Evolutionary conservation across 1,140 invertebrate genomes (phyloP), one percentile per base, ranked within the genome.

Genomic region (Cecropterus lyciades): DNA sequence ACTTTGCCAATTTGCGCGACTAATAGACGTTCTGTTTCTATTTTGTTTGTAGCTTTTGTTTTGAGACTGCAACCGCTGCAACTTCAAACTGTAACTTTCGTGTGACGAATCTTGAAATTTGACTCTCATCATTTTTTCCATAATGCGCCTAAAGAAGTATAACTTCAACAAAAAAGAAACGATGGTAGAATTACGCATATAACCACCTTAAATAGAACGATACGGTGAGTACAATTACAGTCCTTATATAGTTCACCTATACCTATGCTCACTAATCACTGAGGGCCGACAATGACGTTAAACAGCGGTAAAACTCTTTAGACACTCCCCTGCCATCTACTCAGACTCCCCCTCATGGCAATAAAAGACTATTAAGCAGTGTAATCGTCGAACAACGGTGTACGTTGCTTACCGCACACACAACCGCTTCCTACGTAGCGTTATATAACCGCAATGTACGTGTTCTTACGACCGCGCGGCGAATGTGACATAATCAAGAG

Each of bases 401-500:
- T 60, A 60, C 57, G 57, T 37, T 49, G 57, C 57, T 60, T 14
- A 60, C 57, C 57, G 45, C 57, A 49, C 33, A 13, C 43, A 37
- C 48, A 20, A 48, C 15, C 45, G 16, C n/a, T 37, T 33, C n/a
- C 11, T 37, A 33, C 30, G 27, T 60, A 49, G n/a, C 45, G 11
- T 14, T 60, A 33, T 46, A 46, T 59, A 59, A n/a, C 24, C 55
- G 55, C 55, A 57, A 57, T 57, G 30, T 52, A 63, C 51, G 27
- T 63, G 59, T 40, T 63, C 43, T 53, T 59, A 46, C 6, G 43
- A 45, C 40, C 9, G 33, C 37, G 46, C 27, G 27, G 14, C 45
- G 72, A 60, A 57, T 56, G 65, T 66, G 62, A 74, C 63, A 59
- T 74, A 68, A 71, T 74, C 72, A 71, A 74, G 52, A 63, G 52